A percentile compares a stretch with the other conserved stretches of the same genome.
Conservation (phyloP, 2,797 vertebrate genomes). For the Scolopax rusticola region DNA sequence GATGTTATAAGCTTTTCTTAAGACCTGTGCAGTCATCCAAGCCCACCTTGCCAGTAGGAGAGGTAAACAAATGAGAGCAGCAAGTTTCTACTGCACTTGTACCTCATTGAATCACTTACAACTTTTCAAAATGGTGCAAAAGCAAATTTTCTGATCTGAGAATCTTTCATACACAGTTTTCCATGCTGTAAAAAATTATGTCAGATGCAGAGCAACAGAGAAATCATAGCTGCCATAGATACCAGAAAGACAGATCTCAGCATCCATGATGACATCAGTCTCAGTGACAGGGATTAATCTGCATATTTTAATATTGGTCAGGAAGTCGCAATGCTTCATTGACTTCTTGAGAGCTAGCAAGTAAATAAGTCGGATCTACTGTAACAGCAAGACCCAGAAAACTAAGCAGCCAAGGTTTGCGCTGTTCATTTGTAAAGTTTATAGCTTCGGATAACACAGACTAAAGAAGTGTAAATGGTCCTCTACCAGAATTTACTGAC, state of each 20-base stretch:
- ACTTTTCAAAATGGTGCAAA: background rate
- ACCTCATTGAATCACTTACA: background rate
- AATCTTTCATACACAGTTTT: background rate
- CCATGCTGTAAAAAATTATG: background rate
- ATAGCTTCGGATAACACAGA: conserved; percentile 37
- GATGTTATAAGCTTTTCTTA: background rate
- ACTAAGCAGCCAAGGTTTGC: conserved; percentile 20
- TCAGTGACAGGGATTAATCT: conserved; percentile 4
- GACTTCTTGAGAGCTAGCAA: conserved; percentile 16
- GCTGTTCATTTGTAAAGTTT: conserved; percentile 60
- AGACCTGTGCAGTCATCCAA: background rate
- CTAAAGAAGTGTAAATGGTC: conserved; percentile 48
- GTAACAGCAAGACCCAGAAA: background rate
- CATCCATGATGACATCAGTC: background rate
- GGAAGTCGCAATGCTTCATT: conserved; percentile 32
- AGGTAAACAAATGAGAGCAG: background rate
- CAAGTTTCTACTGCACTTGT: background rate
- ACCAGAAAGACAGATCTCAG: background rate
- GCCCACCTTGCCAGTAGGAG: background rate
- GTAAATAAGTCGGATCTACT: conserved; percentile 43
- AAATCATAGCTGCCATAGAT: background rate
- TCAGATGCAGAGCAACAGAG: background rate
- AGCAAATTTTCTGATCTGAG: background rate
- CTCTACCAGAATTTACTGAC: conserved; percentile 59
- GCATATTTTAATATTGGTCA: conserved; percentile 44